These are phyloP conservation scores for Chamaedrilus cognettii DNA, from an alignment of 2,888 invertebrate species.

Conservation along the genomic window DNA sequence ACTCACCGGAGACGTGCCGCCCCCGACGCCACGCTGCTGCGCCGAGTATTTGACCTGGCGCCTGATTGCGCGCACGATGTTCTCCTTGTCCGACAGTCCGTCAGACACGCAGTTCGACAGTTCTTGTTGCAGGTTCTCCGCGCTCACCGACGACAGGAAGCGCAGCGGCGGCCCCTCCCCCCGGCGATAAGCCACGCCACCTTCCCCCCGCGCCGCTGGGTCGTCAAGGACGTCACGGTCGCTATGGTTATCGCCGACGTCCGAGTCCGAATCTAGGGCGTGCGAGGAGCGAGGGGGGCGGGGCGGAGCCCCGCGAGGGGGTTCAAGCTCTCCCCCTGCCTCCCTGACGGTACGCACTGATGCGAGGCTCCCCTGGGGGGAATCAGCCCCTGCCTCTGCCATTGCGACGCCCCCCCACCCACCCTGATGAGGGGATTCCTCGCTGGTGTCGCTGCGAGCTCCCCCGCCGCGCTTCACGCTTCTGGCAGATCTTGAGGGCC, in stretches of 20 bases:
- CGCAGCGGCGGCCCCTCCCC: constrained; percentile 37
- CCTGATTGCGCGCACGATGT: constrained; percentile 50
- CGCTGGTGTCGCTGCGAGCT: background rate
- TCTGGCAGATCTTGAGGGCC: background rate
- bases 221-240: too few relatives aligned
- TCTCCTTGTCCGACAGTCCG: constrained; percentile 54
- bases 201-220: background rate
- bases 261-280: too few relatives aligned
- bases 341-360: background rate
- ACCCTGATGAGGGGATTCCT: background rate
- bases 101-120: constrained; percentile 49
- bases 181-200: background rate
- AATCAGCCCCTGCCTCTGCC: constrained; percentile 1
- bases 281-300: too few relatives aligned
- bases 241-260: background rate
- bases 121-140: constrained; percentile 56
- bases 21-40: too few relatives aligned
- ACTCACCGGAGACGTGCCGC: too few relatives aligned
- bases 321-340: too few relatives aligned
- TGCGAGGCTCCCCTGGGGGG: background rate
- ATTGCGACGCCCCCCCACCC: background rate
- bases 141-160: constrained; percentile 52
- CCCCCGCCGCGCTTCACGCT: background rate
- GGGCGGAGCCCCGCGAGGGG: too few relatives aligned
- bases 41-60: constrained; percentile 43